phyloP scores from a whole-genome alignment of 2,888 invertebrate genomes.

The Dasypogon diadema region DNA sequence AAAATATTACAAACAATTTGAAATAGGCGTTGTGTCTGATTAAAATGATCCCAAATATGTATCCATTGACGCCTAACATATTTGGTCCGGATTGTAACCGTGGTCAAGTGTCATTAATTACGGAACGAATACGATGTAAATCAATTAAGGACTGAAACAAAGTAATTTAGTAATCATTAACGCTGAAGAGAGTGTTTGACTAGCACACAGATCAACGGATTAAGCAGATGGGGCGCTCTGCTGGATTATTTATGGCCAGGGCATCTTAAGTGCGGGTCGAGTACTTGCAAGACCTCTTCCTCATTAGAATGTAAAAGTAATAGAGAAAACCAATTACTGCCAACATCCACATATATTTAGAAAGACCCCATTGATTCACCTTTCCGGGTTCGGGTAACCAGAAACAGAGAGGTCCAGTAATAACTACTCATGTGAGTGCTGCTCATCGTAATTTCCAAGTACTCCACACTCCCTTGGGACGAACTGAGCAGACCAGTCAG shows the following conservation, averaged over 20 bases:
- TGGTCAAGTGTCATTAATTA: slow-evolving; percentile 55
- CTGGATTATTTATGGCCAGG: slow-evolving; percentile 37
- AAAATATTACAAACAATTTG: slow-evolving; percentile 19
- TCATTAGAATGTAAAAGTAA: slow-evolving; percentile 43
- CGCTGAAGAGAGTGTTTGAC: slow-evolving; percentile 38
- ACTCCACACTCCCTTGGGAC: slow-evolving; percentile 31
- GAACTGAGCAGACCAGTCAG: background rate
- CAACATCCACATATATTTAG: background rate
- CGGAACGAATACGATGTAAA: slow-evolving; percentile 54
- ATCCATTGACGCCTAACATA: slow-evolving; percentile 44
- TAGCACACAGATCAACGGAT: background rate
- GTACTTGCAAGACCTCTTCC: slow-evolving; percentile 11
- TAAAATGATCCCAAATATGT: slow-evolving; percentile 39
- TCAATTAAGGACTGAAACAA: slow-evolving; percentile 55
- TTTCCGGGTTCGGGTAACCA: background rate
- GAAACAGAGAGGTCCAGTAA: background rate
- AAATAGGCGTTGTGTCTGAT: slow-evolving; percentile 28
- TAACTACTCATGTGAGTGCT: slow-evolving; percentile 40
- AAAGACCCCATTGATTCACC: background rate
- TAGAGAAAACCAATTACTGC: slow-evolving; percentile 37
- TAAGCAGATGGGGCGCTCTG: slow-evolving; percentile 8
- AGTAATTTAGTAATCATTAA: slow-evolving; percentile 55
- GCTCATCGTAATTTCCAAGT: slow-evolving; percentile 42
- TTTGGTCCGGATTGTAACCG: background rate
- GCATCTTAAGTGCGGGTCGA: slow-evolving; percentile 27